A percentile compares a stretch with the other conserved stretches of the same genome.
Conservation (phyloP, 2,113 vertebrate genomes). For the Bettongia penicillata region DNA sequence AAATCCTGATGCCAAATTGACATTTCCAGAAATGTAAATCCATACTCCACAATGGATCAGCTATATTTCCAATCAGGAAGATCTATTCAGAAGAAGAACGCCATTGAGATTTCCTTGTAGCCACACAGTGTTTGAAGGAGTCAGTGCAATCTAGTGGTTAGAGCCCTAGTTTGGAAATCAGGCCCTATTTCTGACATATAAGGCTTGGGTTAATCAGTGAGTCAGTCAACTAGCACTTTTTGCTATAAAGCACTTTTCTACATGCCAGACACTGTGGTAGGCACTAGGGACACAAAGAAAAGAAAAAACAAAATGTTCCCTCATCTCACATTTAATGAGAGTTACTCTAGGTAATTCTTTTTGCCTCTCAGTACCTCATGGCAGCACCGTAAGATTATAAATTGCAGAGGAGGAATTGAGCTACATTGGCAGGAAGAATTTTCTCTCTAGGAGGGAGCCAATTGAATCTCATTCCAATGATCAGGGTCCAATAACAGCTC, state of each 20-base stretch:
- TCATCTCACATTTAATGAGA: not conserved
- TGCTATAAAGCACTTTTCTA: not conserved
- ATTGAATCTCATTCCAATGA: not conserved
- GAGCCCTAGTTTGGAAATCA: not conserved
- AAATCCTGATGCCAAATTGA: not conserved
- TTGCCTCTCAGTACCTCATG: not conserved
- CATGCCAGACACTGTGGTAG: not conserved
- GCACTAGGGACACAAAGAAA: not conserved
- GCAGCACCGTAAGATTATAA: not conserved
- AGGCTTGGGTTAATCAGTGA: not conserved
- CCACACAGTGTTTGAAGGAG: not conserved
- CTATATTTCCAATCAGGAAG: conserved; percentile 4
- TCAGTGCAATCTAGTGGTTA: not conserved
- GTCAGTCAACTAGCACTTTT: not conserved
- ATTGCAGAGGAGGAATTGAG: not conserved
- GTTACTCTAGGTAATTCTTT: not conserved
- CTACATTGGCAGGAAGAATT: not conserved
- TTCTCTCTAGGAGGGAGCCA: not conserved
- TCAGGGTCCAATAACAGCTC: not conserved
- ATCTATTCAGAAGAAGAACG: not conserved
- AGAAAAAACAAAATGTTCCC: not conserved
- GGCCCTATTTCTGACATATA: not conserved
- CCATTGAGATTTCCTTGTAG: not conserved
- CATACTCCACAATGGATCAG: not conserved
- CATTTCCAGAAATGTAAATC: not conserved